Evolutionary conservation across 2,113 vertebrate species (phyloP).

Genomic region (Dunckerocampus dactyliophorus): DNA sequence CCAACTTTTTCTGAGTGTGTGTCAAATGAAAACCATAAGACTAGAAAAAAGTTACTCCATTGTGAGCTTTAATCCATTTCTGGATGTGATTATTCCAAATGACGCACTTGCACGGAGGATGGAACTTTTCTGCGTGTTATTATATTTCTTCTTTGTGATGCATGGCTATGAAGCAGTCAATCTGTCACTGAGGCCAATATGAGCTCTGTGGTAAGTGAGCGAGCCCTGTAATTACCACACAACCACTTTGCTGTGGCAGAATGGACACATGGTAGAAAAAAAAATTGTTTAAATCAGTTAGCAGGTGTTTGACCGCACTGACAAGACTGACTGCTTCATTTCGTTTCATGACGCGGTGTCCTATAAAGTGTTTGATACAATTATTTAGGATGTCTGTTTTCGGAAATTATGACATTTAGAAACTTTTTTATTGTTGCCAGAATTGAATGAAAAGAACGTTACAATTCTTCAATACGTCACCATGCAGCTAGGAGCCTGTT

Average conservation of each 20-base stretch:
- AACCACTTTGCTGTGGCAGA: conserved; percentile 30
- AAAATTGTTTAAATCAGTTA: conserved; percentile 20
- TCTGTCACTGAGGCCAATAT: conserved; percentile 59
- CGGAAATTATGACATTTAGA: neutral
- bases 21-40: conserved; percentile 24
- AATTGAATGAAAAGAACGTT: no score
- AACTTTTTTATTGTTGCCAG: neutral
- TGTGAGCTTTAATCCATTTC: conserved; percentile 49
- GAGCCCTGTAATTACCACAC: conserved; percentile 37
- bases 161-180: conserved; percentile 69
- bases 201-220: conserved; percentile 42
- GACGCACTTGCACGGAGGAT: conserved; percentile 50
- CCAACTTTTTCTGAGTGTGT: no score
- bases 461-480: no score
- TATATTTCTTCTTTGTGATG: conserved; percentile 47
- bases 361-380: neutral
- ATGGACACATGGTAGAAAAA: conserved; percentile 24
- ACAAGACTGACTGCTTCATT: conserved; percentile 17
- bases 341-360: conserved; percentile 10
- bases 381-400: neutral
- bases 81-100: conserved; percentile 57
- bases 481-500: no score
- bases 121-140: conserved; percentile 67
- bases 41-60: conserved; percentile 32
- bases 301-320: conserved; percentile 38